A percentile compares a stretch with the other conserved stretches of the same genome.
Evolutionary conservation across 2,113 vertebrate genomes (phyloP).

Genomic region (Melanerpes aurifrons): DNA sequence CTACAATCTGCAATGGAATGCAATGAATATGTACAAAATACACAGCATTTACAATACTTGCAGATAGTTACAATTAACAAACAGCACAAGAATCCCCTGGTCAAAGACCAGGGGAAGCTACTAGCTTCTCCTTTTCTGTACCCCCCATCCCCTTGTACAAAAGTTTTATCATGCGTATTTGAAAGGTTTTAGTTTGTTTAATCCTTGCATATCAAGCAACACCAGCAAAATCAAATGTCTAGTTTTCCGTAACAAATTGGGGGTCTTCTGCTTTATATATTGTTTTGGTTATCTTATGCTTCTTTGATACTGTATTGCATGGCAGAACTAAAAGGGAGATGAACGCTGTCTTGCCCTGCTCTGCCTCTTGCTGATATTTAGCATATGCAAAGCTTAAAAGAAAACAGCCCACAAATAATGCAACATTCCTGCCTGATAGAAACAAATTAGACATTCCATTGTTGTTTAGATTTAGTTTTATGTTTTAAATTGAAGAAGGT

Average conservation of each 20-base stretch:
- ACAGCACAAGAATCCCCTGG: no score
- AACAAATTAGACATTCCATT: neutral
- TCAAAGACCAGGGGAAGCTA: no score
- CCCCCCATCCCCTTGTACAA: no score
- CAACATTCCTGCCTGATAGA: neutral
- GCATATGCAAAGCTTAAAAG: neutral
- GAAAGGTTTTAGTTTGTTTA: neutral
- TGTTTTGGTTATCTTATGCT: constrained; percentile 57
- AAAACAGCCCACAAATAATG: neutral
- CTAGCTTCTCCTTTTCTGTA: no score
- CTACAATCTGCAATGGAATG: no score
- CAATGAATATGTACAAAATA: no score
- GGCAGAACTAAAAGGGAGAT: neutral
- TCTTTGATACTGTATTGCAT: neutral
- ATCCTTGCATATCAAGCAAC: neutral
- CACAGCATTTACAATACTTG: no score
- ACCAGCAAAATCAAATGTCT: neutral
- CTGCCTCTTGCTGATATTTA: neutral
- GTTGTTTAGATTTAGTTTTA: neutral
- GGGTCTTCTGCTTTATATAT: neutral
- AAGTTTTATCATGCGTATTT: neutral
- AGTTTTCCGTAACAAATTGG: neutral
- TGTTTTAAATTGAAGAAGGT: neutral
- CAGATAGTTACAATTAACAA: no score
- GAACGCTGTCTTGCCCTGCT: neutral